These are phyloP conservation scores for Augiades crinisus DNA, from an alignment of 2,888 invertebrate species.

Conservation along the genomic window DNA sequence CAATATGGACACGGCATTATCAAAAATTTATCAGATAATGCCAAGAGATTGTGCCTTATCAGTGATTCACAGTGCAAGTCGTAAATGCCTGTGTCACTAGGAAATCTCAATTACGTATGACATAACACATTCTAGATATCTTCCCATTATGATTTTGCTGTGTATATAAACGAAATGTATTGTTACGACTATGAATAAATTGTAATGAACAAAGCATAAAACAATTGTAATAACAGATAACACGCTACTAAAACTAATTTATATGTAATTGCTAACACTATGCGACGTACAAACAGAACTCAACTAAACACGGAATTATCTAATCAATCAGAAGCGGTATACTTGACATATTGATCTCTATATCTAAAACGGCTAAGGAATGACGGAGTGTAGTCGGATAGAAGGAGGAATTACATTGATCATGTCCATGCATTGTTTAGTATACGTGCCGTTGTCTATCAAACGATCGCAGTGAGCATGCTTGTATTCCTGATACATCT, in stretches of 20 bases:
- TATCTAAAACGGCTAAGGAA: conserved; percentile 16
- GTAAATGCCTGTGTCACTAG: background rate
- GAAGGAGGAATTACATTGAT: conserved; percentile 50
- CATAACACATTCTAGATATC: too few relatives aligned
- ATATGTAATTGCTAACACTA: background rate
- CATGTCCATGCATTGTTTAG: conserved; percentile 65
- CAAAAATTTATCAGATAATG: conserved; percentile 10
- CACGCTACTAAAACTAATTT: background rate
- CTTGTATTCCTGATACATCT: conserved; percentile 71
- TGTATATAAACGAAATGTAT: too few relatives aligned
- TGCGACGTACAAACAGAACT: background rate
- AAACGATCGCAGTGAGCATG: conserved; percentile 69
- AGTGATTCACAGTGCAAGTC: conserved; percentile 8
- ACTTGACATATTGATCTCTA: conserved; percentile 17
- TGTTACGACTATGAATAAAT: too few relatives aligned
- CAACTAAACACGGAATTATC: conserved; percentile 9
- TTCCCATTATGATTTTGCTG: background rate
- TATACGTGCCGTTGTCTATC: conserved; percentile 52
- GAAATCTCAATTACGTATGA: background rate
- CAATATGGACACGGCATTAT: conserved; percentile 2
- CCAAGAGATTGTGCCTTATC: background rate
- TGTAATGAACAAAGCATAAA: background rate
- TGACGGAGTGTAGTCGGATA: conserved; percentile 7
- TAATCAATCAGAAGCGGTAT: background rate
- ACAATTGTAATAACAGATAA: background rate